Conservation (phyloP, 2,888 invertebrate genomes). For the Falcaria lacertinaria region DNA sequence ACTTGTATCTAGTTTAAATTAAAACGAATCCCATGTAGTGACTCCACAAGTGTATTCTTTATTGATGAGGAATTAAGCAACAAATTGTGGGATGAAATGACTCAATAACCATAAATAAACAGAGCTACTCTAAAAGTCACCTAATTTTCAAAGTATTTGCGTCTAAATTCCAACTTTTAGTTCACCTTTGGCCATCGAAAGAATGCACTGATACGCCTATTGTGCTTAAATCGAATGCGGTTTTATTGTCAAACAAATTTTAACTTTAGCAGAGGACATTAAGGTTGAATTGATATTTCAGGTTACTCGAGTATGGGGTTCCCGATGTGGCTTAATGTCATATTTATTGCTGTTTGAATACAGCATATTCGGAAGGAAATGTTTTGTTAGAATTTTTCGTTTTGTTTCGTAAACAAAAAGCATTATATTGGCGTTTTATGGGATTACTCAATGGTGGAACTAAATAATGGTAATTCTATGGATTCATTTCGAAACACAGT, state of each 20-base stretch:
- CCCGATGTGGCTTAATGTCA: conserved; percentile 9
- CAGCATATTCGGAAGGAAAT: conserved; percentile 23
- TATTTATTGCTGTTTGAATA: conserved; percentile 17
- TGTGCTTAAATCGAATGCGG: conserved; percentile 4
- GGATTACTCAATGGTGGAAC: background rate
- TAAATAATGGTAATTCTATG: background rate
- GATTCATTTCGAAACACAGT: background rate
- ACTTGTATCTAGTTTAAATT: background rate
- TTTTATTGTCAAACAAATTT: background rate
- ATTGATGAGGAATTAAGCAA: conserved; percentile 5
- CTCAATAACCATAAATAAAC: conserved; percentile 3
- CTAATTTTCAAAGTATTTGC: conserved; percentile 15
- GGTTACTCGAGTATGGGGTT: conserved; percentile 9
- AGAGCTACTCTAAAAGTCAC: conserved; percentile 6
- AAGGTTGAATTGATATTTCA: background rate
- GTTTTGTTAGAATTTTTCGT: conserved; percentile 14
- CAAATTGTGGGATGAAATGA: conserved; percentile 4
- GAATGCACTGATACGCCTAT: conserved; percentile 24
- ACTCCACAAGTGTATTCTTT: background rate
- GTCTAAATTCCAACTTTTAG: conserved; percentile 22
- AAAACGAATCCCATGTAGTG: background rate
- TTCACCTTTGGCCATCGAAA: conserved; percentile 22
- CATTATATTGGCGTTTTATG: background rate
- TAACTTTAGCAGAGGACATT: background rate
- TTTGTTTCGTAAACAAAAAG: conserved; percentile 10